phyloP scores from a whole-genome alignment of 2,797 vertebrate genomes.

The Ara ararauna region DNA sequence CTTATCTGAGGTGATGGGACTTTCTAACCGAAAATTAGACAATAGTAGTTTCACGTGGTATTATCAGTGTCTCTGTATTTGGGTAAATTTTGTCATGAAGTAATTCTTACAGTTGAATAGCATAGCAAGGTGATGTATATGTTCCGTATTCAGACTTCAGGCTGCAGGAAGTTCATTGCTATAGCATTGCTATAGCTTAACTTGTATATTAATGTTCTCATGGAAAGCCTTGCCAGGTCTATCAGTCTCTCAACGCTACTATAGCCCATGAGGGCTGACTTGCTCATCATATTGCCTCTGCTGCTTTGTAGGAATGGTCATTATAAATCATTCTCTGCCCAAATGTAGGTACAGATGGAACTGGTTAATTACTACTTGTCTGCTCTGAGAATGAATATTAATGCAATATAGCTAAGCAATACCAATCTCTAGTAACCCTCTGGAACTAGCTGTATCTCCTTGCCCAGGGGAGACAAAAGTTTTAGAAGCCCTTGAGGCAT shows the following conservation, averaged over 20 bases:
- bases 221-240: background rate
- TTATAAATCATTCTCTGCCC: background rate
- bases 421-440: background rate
- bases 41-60: background rate
- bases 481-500: background rate
- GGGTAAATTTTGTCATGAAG: background rate
- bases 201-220: background rate
- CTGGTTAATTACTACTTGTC: conserved; percentile 9
- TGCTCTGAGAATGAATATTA: background rate
- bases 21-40: background rate
- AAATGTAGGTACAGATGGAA: conserved; percentile 8
- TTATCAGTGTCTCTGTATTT: background rate
- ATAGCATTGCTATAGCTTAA: background rate
- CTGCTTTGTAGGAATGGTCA: background rate
- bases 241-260: background rate
- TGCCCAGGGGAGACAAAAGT: background rate
- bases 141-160: background rate
- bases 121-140: background rate
- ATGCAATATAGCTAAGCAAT: background rate
- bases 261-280: background rate
- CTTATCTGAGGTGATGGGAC: background rate
- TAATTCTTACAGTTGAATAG: background rate
- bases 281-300: background rate
- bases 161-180: background rate
- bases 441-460: background rate